Base-by-base conservation (phyloP, 1,140 invertebrate genomes). In the Lasaia peninsularis region DNA sequence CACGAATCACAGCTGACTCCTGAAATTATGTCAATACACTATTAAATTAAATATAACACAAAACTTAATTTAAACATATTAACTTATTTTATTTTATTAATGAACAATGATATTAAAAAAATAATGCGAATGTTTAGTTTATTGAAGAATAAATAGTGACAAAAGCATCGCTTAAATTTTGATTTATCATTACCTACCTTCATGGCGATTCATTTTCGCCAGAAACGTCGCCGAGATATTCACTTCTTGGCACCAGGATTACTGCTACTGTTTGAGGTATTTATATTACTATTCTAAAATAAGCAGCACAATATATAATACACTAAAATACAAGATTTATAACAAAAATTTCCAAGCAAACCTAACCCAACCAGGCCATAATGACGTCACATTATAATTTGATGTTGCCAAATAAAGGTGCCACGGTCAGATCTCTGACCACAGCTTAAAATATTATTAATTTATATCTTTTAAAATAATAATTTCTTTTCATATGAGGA, bases 1-100 rank as follows among this genome's bases (percentile, higher is more conserved):
- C 98, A 99, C 79, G 97, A 97, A 94, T 99, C 98, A 94, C 98
- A 99, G 93, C 97, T 99, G 75, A 99, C 98, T 91, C 95, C 95
- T 96, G 81, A 68, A 93, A 92, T 67, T 78, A 67, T 73, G 69
- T 71, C 72, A 80, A 75, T 78, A 74, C 58, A 60, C 63, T 53
- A 60, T 60, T 59, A 20, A 44, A 20, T 55, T 24, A 28, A 16
- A 28, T 44, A 10, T 24, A 14, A 9, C 4, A 14, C 4, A 34
- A 58, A 67, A 61, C 24, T 64, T 61, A 69, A 63, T 51, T 67
- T 62, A 60, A 65, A 68, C 63, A 35, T 31, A n/a, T n/a, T n/a
- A n/a, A n/a, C n/a, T n/a, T n/a, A n/a, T 5, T 1, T 31, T 4
- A 18, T 31, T 24, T 24, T 40, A 16, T 5, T 21, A 2, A 4